Evolutionary conservation across 30 jellyfish, hydroid and myxozoan species (phyloP), one percentile per base, ranked within the genome.

Genomic region (Haliclystus octoradiatus): DNA sequence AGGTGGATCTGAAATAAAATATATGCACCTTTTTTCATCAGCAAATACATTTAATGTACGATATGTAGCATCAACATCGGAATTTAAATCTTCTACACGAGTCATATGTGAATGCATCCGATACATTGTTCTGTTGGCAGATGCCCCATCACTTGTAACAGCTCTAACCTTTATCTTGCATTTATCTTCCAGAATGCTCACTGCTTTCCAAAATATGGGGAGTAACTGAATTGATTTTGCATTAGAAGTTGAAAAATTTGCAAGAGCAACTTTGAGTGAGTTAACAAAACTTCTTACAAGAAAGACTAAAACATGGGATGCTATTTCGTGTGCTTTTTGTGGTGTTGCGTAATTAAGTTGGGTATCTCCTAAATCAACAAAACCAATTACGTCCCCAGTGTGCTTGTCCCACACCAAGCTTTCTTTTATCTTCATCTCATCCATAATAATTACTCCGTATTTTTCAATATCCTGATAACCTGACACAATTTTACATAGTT

Each of bases 401-500:
- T 81, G 77, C 71, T 81, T 72, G 75, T 81, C 94, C 89, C 94
- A 79, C 24, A 79, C 93, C 3, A 79, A 33, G 50, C 63, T 76
- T 28, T 70, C 85, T 33, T 79, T 64, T 1, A 80, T 65, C 66
- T 80, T 72, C 80, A 80, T 73, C 51, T 70, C 93, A 50, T 57
- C 77, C 26, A 78, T 26, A 1, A 77, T 33, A 1, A 79, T 2
- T 0, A 62, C 49, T 28, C 71, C 50, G 49, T 14, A 64, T 2
- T 52, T 33, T 68, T 71, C 81, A 5, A 49, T 65, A 9, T 66
- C 77, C 26, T 34, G 50, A 72, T 70, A 52, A 2, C 33, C 34
- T 62, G 31, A n/a, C 4, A 62, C 71, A 46, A 63, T 50, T 34
- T 28, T 53, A 0, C 25, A 65, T 1, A 73, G 72, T 50, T 81